These are phyloP conservation scores for Matsumyia berberina DNA, from an alignment of 2,888 invertebrate genomes.

Conservation along the genomic window DNA sequence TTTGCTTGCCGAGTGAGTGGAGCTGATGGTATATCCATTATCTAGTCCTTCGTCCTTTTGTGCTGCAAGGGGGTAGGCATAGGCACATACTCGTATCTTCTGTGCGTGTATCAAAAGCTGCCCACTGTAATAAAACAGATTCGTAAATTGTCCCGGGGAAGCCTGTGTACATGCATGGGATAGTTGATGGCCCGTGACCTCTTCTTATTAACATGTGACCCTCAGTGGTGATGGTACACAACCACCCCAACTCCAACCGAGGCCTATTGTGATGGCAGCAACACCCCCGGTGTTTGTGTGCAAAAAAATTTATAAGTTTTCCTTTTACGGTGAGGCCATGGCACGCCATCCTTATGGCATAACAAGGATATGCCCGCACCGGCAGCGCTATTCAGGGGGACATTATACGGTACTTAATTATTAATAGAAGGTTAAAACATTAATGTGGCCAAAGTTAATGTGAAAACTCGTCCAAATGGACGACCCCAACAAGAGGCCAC, in stretches of 20 bases:
- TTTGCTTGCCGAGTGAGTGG: constrained; percentile 50
- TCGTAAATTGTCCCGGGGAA: constrained; percentile 64
- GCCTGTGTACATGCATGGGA: constrained; percentile 53
- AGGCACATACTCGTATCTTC: neutral
- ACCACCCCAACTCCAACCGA: neutral
- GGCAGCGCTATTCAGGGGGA: constrained; percentile 2
- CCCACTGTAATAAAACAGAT: constrained; percentile 68
- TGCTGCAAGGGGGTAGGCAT: neutral
- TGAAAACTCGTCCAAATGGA: constrained; percentile 55
- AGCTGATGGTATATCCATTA: constrained; percentile 50
- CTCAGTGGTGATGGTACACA: constrained; percentile 13
- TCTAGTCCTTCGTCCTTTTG: constrained; percentile 17
- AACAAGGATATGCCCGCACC: constrained; percentile 27
- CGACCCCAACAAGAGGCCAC: constrained; percentile 48
- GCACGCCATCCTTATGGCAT: constrained; percentile 58
- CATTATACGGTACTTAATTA: constrained; percentile 73
- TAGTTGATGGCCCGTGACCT: constrained; percentile 73
- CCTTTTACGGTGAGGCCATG: constrained; percentile 57
- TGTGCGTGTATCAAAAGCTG: constrained; percentile 65
- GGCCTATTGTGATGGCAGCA: constrained; percentile 21
- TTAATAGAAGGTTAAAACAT: constrained; percentile 74
- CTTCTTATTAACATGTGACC: constrained; percentile 72
- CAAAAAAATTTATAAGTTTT: constrained; percentile 71
- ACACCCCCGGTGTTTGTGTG: constrained; percentile 37
- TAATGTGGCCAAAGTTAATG: constrained; percentile 74